Evolutionary conservation across 2,888 invertebrate species (phyloP).

Genomic region (Orchestes rusci): DNA sequence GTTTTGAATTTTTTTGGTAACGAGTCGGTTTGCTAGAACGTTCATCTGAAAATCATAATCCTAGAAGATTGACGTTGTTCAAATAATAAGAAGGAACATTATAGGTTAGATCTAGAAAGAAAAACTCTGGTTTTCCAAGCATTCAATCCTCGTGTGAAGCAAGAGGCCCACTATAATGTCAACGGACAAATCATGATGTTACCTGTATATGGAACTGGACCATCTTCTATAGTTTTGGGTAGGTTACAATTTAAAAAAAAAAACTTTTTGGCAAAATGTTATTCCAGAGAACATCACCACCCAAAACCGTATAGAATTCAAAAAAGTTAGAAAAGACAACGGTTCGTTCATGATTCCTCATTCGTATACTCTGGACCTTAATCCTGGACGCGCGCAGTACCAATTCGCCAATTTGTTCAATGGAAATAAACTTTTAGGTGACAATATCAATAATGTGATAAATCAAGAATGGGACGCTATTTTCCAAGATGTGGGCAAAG

Average conservation of each 20-base stretch:
- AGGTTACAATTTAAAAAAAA: too few relatives aligned
- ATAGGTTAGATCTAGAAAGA: neutral
- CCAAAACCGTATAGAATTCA: too few relatives aligned
- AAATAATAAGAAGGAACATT: neutral
- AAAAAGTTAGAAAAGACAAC: too few relatives aligned
- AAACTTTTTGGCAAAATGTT: too few relatives aligned
- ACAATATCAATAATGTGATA: constrained; percentile 25
- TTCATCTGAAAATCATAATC: too few relatives aligned
- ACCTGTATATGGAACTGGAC: neutral
- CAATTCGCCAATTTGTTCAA: constrained; percentile 29
- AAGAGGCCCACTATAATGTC: neutral
- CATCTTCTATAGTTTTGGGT: neutral
- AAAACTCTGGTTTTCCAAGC: neutral
- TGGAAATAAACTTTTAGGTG: constrained; percentile 27
- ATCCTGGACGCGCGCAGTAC: constrained; percentile 14
- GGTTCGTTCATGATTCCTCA: constrained; percentile 14
- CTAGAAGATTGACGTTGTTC: neutral
- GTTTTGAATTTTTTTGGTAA: too few relatives aligned
- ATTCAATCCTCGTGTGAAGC: neutral
- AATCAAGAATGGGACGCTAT: constrained; percentile 31
- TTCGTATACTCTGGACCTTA: constrained; percentile 11
- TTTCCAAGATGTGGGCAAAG: constrained; percentile 25
- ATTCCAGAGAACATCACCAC: too few relatives aligned
- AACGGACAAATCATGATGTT: neutral
- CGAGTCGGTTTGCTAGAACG: too few relatives aligned